Conservation (phyloP, 2,113 vertebrate species). For the Heterotilapia buettikoferi region DNA sequence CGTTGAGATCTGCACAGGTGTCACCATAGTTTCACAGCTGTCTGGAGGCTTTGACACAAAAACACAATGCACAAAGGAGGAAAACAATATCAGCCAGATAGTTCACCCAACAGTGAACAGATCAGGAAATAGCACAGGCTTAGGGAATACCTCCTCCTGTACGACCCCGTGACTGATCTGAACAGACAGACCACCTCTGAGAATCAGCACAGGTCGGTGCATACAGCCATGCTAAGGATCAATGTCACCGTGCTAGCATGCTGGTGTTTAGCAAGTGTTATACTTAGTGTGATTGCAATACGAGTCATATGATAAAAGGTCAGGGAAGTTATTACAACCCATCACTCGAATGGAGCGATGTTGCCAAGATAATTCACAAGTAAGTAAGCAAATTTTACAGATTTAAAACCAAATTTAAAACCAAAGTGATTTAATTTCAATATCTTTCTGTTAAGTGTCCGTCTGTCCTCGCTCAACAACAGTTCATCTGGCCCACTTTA, state of each 20-base stretch:
- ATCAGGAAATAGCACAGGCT: background rate
- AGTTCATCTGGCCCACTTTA: background rate
- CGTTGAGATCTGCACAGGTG: constrained; percentile 53
- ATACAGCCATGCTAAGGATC: background rate
- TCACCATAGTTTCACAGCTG: constrained; percentile 61
- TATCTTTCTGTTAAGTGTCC: background rate
- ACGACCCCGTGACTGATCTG: background rate
- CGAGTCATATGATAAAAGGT: background rate
- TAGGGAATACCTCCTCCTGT: background rate
- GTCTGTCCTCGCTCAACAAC: background rate
- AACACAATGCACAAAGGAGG: constrained; percentile 14
- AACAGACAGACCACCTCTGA: background rate
- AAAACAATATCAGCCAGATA: background rate
- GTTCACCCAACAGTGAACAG: background rate
- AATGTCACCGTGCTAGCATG: background rate
- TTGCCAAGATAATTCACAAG: background rate
- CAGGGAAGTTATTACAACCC: background rate
- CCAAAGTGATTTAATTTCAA: background rate
- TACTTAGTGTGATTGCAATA: background rate
- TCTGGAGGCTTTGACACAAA: constrained; percentile 30
- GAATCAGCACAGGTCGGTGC: background rate
- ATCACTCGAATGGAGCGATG: background rate
- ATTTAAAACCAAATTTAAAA: background rate
- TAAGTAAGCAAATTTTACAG: background rate
- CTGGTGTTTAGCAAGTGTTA: background rate